phyloP scores from a whole-genome alignment of 2,797 vertebrate species.

The Lepilemur septentrionalis region DNA sequence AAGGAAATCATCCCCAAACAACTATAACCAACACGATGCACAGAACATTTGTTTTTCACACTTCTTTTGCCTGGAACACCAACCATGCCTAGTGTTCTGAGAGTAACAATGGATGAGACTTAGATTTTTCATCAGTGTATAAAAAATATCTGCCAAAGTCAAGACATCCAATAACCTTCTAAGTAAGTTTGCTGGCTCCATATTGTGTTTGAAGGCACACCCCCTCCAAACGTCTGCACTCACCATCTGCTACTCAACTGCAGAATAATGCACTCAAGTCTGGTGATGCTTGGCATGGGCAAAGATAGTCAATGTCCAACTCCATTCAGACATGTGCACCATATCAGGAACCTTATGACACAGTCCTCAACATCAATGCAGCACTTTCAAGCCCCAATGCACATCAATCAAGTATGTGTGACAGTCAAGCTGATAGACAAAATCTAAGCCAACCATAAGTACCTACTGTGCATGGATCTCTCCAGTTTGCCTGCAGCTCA shows the following conservation, averaged over 20 bases:
- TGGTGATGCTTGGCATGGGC: slow-evolving; percentile 76
- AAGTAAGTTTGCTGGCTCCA: slow-evolving; percentile 81
- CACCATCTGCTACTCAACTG: slow-evolving; percentile 77
- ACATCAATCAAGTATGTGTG: slow-evolving; percentile 75
- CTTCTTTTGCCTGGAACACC: slow-evolving; percentile 55
- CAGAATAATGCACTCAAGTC: slow-evolving; percentile 75
- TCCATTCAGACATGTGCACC: slow-evolving; percentile 76
- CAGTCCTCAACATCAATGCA: slow-evolving; percentile 73
- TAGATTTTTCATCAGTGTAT: slow-evolving; percentile 70
- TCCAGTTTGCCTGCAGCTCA: slow-evolving; percentile 79
- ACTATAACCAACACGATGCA: slow-evolving; percentile 45
- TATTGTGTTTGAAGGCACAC: slow-evolving; percentile 74
- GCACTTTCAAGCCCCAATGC: slow-evolving; percentile 67
- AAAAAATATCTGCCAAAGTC: slow-evolving; percentile 83
- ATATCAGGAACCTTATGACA: slow-evolving; percentile 81
- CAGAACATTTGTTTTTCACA: slow-evolving; percentile 32
- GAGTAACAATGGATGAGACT: slow-evolving; percentile 75
- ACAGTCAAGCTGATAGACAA: slow-evolving; percentile 79
- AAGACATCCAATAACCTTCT: slow-evolving; percentile 80
- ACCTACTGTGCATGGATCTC: slow-evolving; percentile 73
- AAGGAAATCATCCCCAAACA: slow-evolving; percentile 35
- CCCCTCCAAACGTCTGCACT: slow-evolving; percentile 77
- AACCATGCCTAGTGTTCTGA: slow-evolving; percentile 75
- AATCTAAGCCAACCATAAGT: slow-evolving; percentile 73
- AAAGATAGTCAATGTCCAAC: slow-evolving; percentile 77